phyloP scores from a whole-genome alignment of 2,113 vertebrate species.

The Catagonus wagneri region DNA sequence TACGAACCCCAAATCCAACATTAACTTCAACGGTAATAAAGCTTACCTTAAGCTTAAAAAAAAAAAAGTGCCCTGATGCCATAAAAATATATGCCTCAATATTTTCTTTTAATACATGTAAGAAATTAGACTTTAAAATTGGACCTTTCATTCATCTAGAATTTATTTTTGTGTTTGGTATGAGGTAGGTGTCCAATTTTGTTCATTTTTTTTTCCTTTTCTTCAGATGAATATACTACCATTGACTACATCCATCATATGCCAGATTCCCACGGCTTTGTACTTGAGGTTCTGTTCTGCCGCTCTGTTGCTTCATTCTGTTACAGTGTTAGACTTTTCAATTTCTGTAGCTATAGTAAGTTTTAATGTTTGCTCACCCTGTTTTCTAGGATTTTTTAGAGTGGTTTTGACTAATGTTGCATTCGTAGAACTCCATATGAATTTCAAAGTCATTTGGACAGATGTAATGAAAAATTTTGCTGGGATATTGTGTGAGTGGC shows the following conservation, averaged over 20 bases:
- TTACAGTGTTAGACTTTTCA: background rate
- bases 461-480: background rate
- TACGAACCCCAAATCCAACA: background rate
- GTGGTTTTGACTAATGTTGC: background rate
- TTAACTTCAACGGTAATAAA: background rate
- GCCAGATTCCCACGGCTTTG: background rate
- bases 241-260: background rate
- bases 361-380: background rate
- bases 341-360: background rate
- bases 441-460: background rate
- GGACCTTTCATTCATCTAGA: background rate
- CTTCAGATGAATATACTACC: background rate
- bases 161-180: background rate
- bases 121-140: background rate
- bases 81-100: background rate
- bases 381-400: background rate
- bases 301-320: background rate
- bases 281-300: background rate
- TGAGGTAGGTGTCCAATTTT: background rate
- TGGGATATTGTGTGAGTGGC: background rate
- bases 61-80: accelerated
- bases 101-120: background rate
- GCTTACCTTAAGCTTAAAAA: background rate
- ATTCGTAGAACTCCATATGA: background rate
- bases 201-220: background rate